Percentiles rank a stretch among this genome's conserved stretches.
These are phyloP conservation scores for Lepus europaeus DNA, from an alignment of 2,113 vertebrate species.

Conservation along the genomic window DNA sequence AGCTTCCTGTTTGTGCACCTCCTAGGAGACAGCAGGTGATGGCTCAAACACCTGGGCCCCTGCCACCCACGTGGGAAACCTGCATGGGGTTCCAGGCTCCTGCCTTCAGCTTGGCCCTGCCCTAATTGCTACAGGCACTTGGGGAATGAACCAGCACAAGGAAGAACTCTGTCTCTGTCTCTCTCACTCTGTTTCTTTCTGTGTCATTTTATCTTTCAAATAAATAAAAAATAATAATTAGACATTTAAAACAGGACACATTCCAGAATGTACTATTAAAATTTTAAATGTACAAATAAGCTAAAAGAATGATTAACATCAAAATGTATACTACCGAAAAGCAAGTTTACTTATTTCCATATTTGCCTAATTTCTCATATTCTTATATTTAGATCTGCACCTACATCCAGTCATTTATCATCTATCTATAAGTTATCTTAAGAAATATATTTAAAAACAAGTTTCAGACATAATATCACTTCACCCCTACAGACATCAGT, in stretches of 20 bases:
- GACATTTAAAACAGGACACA: background rate
- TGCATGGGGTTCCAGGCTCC: no score
- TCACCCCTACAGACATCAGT: background rate
- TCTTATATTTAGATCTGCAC: background rate
- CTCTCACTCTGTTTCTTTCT: no score
- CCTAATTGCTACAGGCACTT: no score
- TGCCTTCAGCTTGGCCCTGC: no score
- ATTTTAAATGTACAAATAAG: background rate
- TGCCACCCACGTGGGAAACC: no score
- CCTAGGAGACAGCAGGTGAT: no score
- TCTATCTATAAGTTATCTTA: background rate
- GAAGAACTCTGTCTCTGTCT: no score
- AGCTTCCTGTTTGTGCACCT: no score
- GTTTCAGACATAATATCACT: background rate
- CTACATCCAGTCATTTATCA: background rate
- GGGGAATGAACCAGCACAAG: no score
- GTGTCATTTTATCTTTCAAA: no score
- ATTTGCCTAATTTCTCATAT: background rate
- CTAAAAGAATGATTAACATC: background rate
- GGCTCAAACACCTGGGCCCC: no score
- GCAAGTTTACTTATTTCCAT: background rate
- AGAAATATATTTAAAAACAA: background rate
- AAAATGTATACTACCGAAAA: background rate
- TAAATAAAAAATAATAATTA: no score
- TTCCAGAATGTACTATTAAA: conserved; percentile 4